Percentiles rank a stretch among this genome's conserved stretches.
phyloP scores from a whole-genome alignment of 2,113 vertebrate species.

The Tetrao urogallus region DNA sequence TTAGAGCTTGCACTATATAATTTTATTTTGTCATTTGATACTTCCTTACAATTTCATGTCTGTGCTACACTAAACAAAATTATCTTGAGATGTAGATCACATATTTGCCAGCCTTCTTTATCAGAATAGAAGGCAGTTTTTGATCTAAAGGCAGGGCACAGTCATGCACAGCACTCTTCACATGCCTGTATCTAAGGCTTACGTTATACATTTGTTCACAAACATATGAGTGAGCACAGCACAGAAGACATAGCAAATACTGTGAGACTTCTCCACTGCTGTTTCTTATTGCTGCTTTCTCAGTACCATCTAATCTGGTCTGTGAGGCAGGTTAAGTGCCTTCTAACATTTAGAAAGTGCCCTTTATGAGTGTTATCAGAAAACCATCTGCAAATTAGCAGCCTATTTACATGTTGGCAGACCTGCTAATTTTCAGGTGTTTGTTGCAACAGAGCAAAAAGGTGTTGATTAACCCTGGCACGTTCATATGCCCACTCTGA shows the following conservation, averaged over 20 bases:
- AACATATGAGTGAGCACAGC: background rate
- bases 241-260: background rate
- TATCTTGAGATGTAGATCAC: background rate
- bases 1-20: background rate
- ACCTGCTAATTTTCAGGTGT: background rate
- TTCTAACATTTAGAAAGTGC: background rate
- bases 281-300: background rate
- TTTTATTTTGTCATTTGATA: background rate
- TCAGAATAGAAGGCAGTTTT: background rate
- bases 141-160: background rate
- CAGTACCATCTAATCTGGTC: background rate
- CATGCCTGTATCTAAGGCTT: background rate
- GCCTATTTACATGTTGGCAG: background rate
- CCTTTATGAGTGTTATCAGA: background rate
- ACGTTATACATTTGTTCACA: rapidly evolving
- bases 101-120: background rate
- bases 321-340: background rate
- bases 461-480: background rate
- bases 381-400: background rate
- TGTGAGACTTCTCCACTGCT: background rate
- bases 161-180: background rate
- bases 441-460: background rate
- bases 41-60: background rate
- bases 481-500: background rate
- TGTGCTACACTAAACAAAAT: background rate